Percentiles rank a stretch among this genome's conserved stretches.
These are phyloP conservation scores for Copidosoma aretas DNA, from an alignment of 2,888 invertebrate species.

Conservation along the genomic window DNA sequence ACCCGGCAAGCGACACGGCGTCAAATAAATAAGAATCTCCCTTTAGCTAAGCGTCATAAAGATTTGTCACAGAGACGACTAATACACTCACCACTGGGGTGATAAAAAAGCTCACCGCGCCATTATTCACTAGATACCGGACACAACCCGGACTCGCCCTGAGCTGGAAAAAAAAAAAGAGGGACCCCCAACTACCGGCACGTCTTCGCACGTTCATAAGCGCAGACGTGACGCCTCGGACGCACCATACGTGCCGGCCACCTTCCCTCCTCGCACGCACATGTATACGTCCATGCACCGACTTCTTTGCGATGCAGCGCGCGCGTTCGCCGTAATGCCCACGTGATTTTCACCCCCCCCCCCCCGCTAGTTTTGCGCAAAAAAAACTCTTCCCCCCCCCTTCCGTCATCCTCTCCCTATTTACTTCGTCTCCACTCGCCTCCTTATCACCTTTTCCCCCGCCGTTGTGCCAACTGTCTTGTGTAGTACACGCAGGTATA, in stretches of 20 bases:
- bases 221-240: slow-evolving; percentile 59
- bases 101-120: slow-evolving; percentile 59
- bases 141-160: slow-evolving; percentile 45
- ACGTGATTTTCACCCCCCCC: slow-evolving; percentile 50
- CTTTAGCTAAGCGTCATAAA: too few species aligned
- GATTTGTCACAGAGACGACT: too few species aligned
- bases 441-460: too few species aligned
- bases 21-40: too few species aligned
- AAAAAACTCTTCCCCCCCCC: not conserved
- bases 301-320: slow-evolving; percentile 55
- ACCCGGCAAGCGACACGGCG: too few species aligned
- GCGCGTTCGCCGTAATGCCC: slow-evolving; percentile 51
- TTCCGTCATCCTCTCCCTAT: not conserved
- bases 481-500: too few species aligned
- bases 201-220: slow-evolving; percentile 61
- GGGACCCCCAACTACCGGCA: slow-evolving; percentile 40
- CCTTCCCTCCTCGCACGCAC: slow-evolving; percentile 47
- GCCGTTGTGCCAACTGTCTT: too few species aligned
- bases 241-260: slow-evolving; percentile 39
- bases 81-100: not conserved
- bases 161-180: too few species aligned
- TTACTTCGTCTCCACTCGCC: not conserved
- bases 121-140: slow-evolving; percentile 62
- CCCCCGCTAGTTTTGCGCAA: not conserved
- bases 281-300: slow-evolving; percentile 44